A percentile compares a stretch with the other conserved stretches of the same genome.
phyloP scores from a whole-genome alignment of 1,140 invertebrate species.

The Aphaenogaster rudis region DNA sequence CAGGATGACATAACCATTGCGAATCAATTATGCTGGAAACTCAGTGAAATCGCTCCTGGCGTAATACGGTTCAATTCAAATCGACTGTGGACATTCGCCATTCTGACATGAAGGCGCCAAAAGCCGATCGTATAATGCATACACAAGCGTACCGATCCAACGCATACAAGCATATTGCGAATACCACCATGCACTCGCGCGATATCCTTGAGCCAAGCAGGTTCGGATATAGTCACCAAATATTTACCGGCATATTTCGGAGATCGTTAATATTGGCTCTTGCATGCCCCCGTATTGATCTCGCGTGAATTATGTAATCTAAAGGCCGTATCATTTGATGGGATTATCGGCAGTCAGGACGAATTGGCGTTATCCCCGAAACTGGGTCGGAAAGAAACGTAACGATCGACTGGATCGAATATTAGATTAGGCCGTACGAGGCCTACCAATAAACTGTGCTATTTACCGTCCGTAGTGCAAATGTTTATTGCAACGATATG shows the following conservation, averaged over 20 bases:
- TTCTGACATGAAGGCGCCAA: slow-evolving; percentile 62
- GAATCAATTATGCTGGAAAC: slow-evolving; percentile 74
- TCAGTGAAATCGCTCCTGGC: slow-evolving; percentile 70
- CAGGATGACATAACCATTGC: slow-evolving; percentile 66
- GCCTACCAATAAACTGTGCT: not conserved
- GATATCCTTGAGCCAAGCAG: slow-evolving; percentile 74
- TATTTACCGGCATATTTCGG: slow-evolving; percentile 79
- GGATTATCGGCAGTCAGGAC: slow-evolving; percentile 60
- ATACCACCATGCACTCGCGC: slow-evolving; percentile 22
- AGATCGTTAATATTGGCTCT: slow-evolving; percentile 78
- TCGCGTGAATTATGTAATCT: slow-evolving; percentile 69
- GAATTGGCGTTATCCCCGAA: not conserved
- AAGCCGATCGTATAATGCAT: slow-evolving; percentile 69
- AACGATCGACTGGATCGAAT: not conserved
- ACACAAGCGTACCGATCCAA: slow-evolving; percentile 32
- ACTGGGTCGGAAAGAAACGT: not conserved
- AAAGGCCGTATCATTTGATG: slow-evolving; percentile 66
- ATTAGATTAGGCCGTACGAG: not conserved
- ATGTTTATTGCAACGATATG: slow-evolving; percentile 15
- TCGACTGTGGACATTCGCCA: slow-evolving; percentile 68
- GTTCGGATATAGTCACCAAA: slow-evolving; percentile 67
- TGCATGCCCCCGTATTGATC: slow-evolving; percentile 73
- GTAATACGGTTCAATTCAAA: slow-evolving; percentile 65
- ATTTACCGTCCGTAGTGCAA: not conserved
- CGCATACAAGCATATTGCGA: not conserved